Evolutionary conservation across 2,888 invertebrate genomes (phyloP), one percentile per base, ranked within the genome.

Genomic region (Lingula anatina): DNA sequence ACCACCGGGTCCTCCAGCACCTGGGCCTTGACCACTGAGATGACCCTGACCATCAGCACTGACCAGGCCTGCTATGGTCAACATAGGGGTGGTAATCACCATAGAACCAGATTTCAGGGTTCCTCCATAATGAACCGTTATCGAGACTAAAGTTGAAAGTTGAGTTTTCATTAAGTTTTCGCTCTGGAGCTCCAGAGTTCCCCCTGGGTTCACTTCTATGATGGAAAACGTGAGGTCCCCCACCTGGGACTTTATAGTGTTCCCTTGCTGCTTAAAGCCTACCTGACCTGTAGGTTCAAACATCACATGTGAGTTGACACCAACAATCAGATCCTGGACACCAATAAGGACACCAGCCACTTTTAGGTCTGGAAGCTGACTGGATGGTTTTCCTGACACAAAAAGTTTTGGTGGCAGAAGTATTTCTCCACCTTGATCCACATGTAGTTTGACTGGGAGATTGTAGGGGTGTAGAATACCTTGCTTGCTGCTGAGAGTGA

Each of bases 401-500:
- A 62, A 53, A 1, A 66, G 47, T 38, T 62, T 64, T 2, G 61
- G 53, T 15, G 66, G 62, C 21, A 62, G 31, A 15, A 45, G 51
- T 2, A 47, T 57, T 27, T 24, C 35, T 5, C 55, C 59, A 20
- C 49, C 52, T 15, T 51, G 42, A 28, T 54, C 50, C 15, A 62
- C 46, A 26, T 54, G 40, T 5, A 65, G 40, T 44, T 60, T 62
- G 47, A 58, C 57, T 27, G 51, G 49, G 9, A 66, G 47, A 2
- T 58, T 56, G 47, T 59, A 66, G 5, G 64, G 49, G 46, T 58
- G 55, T 25, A 56, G 47, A 5, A 59, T 63, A 7, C 66, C 66
- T n/a, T n/a, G n/a, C n/a, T n/a, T n/a, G n/a, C n/a, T n/a, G n/a
- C n/a, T n/a, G n/a, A n/a, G n/a, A n/a, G n/a, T n/a, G 9, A 24